Conservation (phyloP, 37 sponge, comb jelly and placozoan genomes). For the Hormiphora californensis region DNA sequence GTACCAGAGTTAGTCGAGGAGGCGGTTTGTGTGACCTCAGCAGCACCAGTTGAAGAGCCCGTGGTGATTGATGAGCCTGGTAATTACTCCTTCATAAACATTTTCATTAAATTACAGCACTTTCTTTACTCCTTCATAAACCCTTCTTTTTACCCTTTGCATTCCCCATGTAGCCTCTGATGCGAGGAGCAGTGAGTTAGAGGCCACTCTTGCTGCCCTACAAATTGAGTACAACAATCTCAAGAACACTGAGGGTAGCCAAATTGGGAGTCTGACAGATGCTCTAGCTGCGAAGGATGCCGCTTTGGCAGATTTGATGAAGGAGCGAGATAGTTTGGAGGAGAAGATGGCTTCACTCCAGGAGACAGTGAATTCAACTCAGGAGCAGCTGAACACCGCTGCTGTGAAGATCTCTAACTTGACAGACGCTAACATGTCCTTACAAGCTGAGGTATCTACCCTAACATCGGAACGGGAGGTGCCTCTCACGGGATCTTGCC, state of each 20-base stretch:
- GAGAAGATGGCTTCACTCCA: not conserved
- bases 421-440: too few species aligned
- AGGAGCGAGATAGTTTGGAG: not conserved
- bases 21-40: too few species aligned
- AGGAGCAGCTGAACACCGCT: conserved; percentile 34
- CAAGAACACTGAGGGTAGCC: not conserved
- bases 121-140: not conserved
- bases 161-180: too few species aligned
- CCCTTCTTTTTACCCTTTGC: too few species aligned
- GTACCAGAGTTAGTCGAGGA: too few species aligned
- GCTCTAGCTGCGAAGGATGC: not conserved
- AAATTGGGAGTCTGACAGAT: not conserved
- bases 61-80: not conserved
- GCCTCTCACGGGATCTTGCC: too few species aligned
- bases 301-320: not conserved
- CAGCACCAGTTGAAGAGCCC: not conserved
- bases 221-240: conserved; percentile 21
- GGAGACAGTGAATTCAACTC: not conserved
- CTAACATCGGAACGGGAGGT: too few species aligned
- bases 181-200: not conserved
- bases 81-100: not conserved
- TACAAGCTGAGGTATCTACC: too few species aligned
- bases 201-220: not conserved
- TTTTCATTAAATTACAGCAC: not conserved
- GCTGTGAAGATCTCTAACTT: too few species aligned